These are phyloP conservation scores for Hoplostethus mediterraneus DNA, from an alignment of 2,797 vertebrate genomes.

Conservation along the genomic window DNA sequence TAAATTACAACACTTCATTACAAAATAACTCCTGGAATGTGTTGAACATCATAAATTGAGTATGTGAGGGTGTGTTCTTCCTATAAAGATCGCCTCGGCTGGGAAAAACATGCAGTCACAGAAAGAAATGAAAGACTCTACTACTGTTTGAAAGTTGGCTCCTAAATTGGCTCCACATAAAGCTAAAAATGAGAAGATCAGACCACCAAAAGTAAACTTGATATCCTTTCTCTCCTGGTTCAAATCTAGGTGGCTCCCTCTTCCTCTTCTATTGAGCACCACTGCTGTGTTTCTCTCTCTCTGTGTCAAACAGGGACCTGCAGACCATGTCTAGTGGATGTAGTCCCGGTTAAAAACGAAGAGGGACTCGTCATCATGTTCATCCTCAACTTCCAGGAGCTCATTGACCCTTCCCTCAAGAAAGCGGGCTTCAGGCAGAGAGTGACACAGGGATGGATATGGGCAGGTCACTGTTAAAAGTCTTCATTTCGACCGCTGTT, in stretches of 20 bases:
- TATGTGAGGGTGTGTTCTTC: no score
- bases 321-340: constrained; percentile 93
- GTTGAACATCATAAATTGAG: no score
- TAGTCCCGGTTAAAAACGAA: constrained; percentile 96
- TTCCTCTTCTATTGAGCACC: not conserved
- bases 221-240: constrained; percentile 55
- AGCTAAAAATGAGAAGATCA: no score
- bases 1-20: no score
- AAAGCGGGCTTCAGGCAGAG: constrained; percentile 88
- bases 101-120: no score
- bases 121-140: no score
- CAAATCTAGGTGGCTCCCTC: constrained; percentile 74
- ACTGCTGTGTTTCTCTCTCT: not conserved
- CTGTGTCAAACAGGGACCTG: constrained; percentile 86
- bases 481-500: no score
- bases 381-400: constrained; percentile 97
- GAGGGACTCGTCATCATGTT: constrained; percentile 96
- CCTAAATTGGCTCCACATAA: no score
- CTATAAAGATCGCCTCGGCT: no score
- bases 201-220: no score
- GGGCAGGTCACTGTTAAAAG: constrained; percentile 69
- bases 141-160: no score
- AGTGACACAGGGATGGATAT: constrained; percentile 88
- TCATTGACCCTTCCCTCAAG: constrained; percentile 88
- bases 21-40: no score